Evolutionary conservation across 1,140 invertebrate species (phyloP).

Genomic region (Psilanteris sp.): DNA sequence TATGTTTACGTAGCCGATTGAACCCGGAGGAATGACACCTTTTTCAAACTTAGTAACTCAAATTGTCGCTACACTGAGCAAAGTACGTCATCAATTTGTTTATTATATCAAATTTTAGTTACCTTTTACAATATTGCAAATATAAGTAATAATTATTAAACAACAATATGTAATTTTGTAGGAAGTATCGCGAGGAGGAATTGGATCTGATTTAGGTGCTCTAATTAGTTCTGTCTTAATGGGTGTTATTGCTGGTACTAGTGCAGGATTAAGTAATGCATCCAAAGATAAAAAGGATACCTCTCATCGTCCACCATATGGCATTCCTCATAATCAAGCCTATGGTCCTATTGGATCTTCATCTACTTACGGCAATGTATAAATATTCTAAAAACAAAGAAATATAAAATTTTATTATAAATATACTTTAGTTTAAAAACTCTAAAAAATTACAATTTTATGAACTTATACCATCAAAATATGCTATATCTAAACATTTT

Average conservation of each 20-base stretch:
- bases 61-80: slow-evolving; percentile 70
- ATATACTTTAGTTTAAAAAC: too few relatives aligned
- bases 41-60: slow-evolving; percentile 69
- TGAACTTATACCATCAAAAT: too few relatives aligned
- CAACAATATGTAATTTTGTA: slow-evolving; percentile 21
- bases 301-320: too few relatives aligned
- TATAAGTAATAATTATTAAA: slow-evolving; percentile 27
- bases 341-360: slow-evolving; percentile 39
- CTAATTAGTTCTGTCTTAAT: slow-evolving; percentile 71
- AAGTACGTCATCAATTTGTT: slow-evolving; percentile 65
- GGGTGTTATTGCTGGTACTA: slow-evolving; percentile 72
- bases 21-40: slow-evolving; percentile 67
- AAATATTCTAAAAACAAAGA: too few relatives aligned
- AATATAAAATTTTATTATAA: not conserved
- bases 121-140: not conserved
- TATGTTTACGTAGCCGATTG: slow-evolving; percentile 71
- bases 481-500: too few relatives aligned
- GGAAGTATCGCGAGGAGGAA: slow-evolving; percentile 65
- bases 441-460: too few relatives aligned
- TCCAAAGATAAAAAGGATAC: slow-evolving; percentile 34
- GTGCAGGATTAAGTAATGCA: slow-evolving; percentile 70
- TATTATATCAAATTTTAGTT: slow-evolving; percentile 15
- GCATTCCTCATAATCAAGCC: too few relatives aligned
- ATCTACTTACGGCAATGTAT: slow-evolving; percentile 30
- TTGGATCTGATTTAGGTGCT: slow-evolving; percentile 67